A percentile compares a stretch with the other conserved stretches of the same genome.
Evolutionary conservation across 2,888 invertebrate genomes (phyloP).

Genomic region (Mythimna vitellina): DNA sequence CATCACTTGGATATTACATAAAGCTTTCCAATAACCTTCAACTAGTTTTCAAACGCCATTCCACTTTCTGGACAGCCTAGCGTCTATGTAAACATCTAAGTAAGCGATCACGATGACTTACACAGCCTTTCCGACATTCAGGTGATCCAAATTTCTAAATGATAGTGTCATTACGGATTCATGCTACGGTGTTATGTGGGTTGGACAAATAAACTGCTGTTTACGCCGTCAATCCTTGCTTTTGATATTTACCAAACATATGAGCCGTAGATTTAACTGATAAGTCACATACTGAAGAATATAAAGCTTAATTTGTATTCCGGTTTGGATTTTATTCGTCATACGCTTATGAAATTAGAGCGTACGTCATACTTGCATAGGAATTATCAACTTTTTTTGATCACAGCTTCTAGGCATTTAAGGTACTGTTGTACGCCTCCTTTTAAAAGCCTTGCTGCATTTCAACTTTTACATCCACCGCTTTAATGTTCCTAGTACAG

Average conservation of each 20-base stretch:
- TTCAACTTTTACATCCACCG: conserved; percentile 29
- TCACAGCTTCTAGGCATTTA: conserved; percentile 6
- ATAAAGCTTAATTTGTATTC: conserved; percentile 67
- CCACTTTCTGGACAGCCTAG: conserved; percentile 27
- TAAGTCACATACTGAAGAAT: conserved; percentile 50
- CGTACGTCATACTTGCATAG: conserved; percentile 20
- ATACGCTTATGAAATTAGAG: conserved; percentile 56
- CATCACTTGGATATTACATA: conserved; percentile 7
- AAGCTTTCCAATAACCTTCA: conserved; percentile 32
- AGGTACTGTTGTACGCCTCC: conserved; percentile 10
- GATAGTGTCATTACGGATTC: conserved; percentile 57
- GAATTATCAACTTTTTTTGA: conserved; percentile 17
- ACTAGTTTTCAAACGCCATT: conserved; percentile 32
- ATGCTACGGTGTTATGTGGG: conserved; percentile 54
- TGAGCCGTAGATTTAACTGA: conserved; percentile 53
- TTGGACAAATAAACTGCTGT: conserved; percentile 60
- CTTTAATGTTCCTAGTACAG: conserved; percentile 23
- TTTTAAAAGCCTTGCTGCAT: conserved; percentile 22
- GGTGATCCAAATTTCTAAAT: conserved; percentile 62
- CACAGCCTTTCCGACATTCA: conserved; percentile 33
- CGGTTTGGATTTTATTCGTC: conserved; percentile 46
- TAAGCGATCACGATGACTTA: conserved; percentile 49
- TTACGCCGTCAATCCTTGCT: conserved; percentile 57
- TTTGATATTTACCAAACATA: conserved; percentile 48
- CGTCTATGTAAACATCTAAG: conserved; percentile 42